Evolutionary conservation across 1,140 invertebrate species (phyloP).

Genomic region (Anagrus nilaparvatae): DNA sequence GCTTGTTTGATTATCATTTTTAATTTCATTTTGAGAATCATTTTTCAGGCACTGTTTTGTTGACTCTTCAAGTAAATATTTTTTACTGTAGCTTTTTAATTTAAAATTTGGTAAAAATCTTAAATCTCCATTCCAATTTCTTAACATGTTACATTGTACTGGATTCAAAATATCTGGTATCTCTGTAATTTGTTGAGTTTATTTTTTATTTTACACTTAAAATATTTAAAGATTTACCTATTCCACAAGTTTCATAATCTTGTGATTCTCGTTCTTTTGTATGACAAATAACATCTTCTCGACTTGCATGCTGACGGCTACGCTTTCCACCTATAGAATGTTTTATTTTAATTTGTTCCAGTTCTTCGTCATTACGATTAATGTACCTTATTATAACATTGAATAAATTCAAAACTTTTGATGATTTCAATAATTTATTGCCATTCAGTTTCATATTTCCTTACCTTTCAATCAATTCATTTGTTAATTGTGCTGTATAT

Average conservation of each 20-base stretch:
- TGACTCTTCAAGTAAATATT: slow-evolving; percentile 33
- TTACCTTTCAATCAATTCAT: slow-evolving; percentile 50
- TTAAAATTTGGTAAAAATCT: slow-evolving; percentile 56
- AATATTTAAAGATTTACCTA: too few species aligned
- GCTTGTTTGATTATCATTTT: too few species aligned
- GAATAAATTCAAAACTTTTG: background rate
- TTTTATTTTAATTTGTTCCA: slow-evolving; percentile 64
- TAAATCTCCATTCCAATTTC: slow-evolving; percentile 56
- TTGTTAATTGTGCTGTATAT: slow-evolving; percentile 46
- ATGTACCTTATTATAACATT: slow-evolving; percentile 38
- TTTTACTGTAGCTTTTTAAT: slow-evolving; percentile 47
- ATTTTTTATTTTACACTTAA: background rate
- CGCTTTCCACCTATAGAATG: slow-evolving; percentile 60
- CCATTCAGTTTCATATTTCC: slow-evolving; percentile 17
- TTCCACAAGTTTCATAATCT: slow-evolving; percentile 62
- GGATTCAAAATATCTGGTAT: slow-evolving; percentile 53
- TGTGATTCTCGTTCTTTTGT: slow-evolving; percentile 55
- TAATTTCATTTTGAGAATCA: too few species aligned
- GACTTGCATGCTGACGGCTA: slow-evolving; percentile 61
- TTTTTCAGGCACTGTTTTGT: slow-evolving; percentile 16
- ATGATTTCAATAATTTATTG: slow-evolving; percentile 10
- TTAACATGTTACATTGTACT: slow-evolving; percentile 48
- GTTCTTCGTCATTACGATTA: slow-evolving; percentile 61
- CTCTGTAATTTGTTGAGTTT: slow-evolving; percentile 34
- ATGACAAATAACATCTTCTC: slow-evolving; percentile 63